Evolutionary conservation across 1,140 invertebrate genomes (phyloP).

Genomic region (Drosophila repleta): DNA sequence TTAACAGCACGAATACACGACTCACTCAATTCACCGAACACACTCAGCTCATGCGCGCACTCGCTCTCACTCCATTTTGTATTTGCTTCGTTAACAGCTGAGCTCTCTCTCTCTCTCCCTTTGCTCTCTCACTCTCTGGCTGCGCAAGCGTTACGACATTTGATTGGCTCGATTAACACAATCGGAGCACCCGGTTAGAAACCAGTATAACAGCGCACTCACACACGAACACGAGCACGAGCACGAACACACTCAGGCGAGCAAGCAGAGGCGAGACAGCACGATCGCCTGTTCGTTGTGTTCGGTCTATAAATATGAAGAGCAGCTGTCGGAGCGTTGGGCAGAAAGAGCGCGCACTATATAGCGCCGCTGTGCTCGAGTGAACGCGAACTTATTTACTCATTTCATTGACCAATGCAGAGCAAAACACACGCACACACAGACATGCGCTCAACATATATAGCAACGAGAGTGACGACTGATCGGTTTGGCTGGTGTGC

Average conservation of each 20-base stretch:
- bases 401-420: conserved; percentile 83
- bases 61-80: conserved; percentile 70
- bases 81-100: conserved; percentile 28
- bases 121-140: neutral
- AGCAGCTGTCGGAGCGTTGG: conserved; percentile 37
- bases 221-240: conserved; percentile 34
- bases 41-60: neutral
- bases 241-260: conserved; percentile 22
- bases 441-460: conserved; percentile 7
- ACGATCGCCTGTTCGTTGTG: conserved; percentile 44
- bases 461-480: conserved; percentile 27
- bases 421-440: conserved; percentile 50
- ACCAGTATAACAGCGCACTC: conserved; percentile 64
- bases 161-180: conserved; percentile 84
- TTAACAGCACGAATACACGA: conserved; percentile 17
- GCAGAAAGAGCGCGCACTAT: conserved; percentile 60
- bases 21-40: neutral
- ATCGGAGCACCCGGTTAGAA: conserved; percentile 81
- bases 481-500: conserved; percentile 6
- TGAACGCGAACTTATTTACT: conserved; percentile 69
- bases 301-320: conserved; percentile 69
- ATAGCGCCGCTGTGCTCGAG: conserved; percentile 29
- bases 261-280: conserved; percentile 14
- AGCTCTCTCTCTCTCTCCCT: conserved; percentile 3
- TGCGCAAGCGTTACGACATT: conserved; percentile 69